These are phyloP conservation scores for Lissocephala sabroskyi DNA, from an alignment of 2,888 invertebrate species.

Conservation along the genomic window DNA sequence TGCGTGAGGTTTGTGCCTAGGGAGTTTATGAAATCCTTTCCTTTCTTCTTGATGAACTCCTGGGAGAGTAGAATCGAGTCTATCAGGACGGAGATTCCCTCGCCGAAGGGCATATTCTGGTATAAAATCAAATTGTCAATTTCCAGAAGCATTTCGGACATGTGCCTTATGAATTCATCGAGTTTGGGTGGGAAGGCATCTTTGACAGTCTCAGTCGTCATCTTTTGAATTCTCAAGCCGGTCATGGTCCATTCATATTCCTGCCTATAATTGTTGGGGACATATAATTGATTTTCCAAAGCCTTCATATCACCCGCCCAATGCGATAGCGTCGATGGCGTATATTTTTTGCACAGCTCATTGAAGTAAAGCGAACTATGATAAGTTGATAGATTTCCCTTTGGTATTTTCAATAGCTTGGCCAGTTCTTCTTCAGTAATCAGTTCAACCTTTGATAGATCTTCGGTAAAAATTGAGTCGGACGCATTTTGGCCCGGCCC, in stretches of 20 bases:
- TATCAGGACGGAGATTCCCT: constrained; percentile 2
- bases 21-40: constrained; percentile 11
- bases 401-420: not conserved
- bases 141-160: constrained; percentile 4
- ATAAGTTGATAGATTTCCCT: constrained; percentile 8
- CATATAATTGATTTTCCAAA: not conserved
- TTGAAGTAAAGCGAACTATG: constrained; percentile 15
- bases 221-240: constrained; percentile 10
- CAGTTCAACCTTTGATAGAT: constrained; percentile 9
- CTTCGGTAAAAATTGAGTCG: constrained; percentile 16
- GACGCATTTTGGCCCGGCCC: too few relatives aligned
- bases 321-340: not conserved
- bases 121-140: constrained; percentile 22
- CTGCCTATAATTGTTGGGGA: too few relatives aligned
- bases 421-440: not conserved
- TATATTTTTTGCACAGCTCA: constrained; percentile 13
- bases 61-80: constrained; percentile 5
- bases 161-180: not conserved
- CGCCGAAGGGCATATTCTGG: constrained; percentile 16
- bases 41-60: constrained; percentile 13
- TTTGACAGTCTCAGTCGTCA: not conserved
- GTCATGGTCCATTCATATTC: not conserved
- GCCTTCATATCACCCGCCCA: not conserved
- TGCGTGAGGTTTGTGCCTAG: constrained; percentile 20
- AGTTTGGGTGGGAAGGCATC: not conserved